Evolutionary conservation across 2,797 vertebrate species (phyloP).

Genomic region (Platalea minor): DNA sequence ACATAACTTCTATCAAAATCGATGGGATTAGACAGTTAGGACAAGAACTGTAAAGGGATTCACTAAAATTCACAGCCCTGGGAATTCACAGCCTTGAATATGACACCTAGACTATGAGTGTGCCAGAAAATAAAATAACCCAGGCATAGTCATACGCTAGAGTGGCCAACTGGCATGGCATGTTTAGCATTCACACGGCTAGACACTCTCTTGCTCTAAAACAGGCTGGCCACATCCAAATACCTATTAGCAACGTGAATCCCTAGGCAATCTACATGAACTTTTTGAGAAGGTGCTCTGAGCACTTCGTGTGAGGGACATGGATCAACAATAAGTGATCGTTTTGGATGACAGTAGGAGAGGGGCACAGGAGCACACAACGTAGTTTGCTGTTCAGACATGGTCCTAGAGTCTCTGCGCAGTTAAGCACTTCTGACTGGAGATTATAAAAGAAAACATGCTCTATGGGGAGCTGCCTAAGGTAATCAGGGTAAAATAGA

Average conservation of each 20-base stretch:
- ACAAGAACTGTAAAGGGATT: not conserved
- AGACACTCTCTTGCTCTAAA: not conserved
- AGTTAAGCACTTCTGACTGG: not conserved
- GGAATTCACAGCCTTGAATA: conserved; percentile 3
- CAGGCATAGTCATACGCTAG: not conserved
- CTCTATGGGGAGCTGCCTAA: not conserved
- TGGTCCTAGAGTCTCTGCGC: not conserved
- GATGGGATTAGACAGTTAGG: not conserved
- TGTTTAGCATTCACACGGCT: not conserved
- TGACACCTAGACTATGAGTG: not conserved
- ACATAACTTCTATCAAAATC: not conserved
- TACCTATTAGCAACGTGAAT: accelerated
- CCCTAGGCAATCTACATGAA: not conserved
- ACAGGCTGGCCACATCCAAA: not conserved
- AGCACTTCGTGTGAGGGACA: not conserved
- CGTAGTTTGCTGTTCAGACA: not conserved
- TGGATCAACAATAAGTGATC: not conserved
- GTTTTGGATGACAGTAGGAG: not conserved
- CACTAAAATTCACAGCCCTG: not conserved
- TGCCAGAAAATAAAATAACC: not conserved
- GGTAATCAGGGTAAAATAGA: not conserved
- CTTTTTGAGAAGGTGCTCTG: not conserved
- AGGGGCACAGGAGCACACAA: not conserved
- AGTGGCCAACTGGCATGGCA: not conserved
- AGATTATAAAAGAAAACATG: not conserved